Percentiles rank a stretch among this genome's conserved stretches.
phyloP scores from a whole-genome alignment of 1,140 invertebrate genomes.

The Neotoxoptera formosana region DNA sequence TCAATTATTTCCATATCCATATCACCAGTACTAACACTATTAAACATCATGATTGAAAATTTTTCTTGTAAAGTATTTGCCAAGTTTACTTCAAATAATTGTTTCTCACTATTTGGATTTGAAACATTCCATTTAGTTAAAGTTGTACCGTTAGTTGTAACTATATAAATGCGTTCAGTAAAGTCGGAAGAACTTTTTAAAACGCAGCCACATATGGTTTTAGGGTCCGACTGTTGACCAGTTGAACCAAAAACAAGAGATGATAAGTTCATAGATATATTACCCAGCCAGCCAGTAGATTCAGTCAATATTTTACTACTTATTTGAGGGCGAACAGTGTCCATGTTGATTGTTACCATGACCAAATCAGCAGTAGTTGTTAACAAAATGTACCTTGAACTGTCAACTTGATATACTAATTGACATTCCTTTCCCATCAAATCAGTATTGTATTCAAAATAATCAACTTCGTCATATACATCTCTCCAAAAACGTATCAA shows the following conservation, averaged over 20 bases:
- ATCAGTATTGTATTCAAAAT: constrained; percentile 83
- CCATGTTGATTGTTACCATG: constrained; percentile 70
- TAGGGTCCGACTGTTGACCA: constrained; percentile 42
- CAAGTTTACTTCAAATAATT: constrained; percentile 54
- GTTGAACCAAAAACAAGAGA: constrained; percentile 53
- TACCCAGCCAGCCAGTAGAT: constrained; percentile 51
- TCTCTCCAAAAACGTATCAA: constrained; percentile 90
- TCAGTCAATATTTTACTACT: constrained; percentile 56
- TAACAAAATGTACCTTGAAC: constrained; percentile 81
- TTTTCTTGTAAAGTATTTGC: constrained; percentile 50
- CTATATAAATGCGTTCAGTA: constrained; percentile 27
- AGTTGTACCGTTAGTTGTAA: constrained; percentile 49
- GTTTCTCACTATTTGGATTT: constrained; percentile 42
- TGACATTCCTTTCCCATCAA: constrained; percentile 74
- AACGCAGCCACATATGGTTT: constrained; percentile 50
- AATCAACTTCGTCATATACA: constrained; percentile 85
- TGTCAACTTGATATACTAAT: constrained; percentile 73
- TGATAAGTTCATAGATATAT: constrained; percentile 53
- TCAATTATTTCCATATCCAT: constrained; percentile 57
- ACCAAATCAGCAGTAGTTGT: constrained; percentile 91
- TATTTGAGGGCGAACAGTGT: constrained; percentile 70
- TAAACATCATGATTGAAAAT: constrained; percentile 56
- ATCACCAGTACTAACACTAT: constrained; percentile 52
- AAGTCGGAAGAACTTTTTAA: constrained; percentile 31
- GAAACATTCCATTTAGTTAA: constrained; percentile 54